phyloP scores from a whole-genome alignment of 2,888 invertebrate species.

The Chrysolina americana region DNA sequence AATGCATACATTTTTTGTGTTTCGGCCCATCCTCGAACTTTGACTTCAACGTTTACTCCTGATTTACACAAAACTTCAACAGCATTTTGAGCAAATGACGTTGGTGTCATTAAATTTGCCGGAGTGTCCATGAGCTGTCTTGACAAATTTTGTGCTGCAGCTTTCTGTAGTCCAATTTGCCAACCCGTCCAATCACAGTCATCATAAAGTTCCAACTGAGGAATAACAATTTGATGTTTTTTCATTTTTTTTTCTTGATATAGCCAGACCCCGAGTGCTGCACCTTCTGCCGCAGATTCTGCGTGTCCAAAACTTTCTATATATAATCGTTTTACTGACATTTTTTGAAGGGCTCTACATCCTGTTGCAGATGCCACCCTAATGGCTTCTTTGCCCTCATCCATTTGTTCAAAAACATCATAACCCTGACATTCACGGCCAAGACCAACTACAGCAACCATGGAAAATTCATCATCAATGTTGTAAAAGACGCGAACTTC shows the following conservation, averaged over 20 bases:
- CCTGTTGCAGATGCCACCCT: conserved; percentile 79
- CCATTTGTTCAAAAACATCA: conserved; percentile 79
- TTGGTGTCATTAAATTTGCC: conserved; percentile 85
- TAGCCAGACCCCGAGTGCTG: conserved; percentile 77
- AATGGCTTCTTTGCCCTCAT: conserved; percentile 83
- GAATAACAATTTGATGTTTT: conserved; percentile 62
- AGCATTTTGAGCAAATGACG: conserved; percentile 81
- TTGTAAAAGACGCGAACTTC: conserved; percentile 77
- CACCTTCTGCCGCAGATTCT: conserved; percentile 86
- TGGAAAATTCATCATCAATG: conserved; percentile 76
- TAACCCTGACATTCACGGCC: conserved; percentile 79
- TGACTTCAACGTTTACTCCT: conserved; percentile 77
- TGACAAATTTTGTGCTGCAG: conserved; percentile 86
- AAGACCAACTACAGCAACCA: conserved; percentile 82
- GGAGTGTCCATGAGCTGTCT: conserved; percentile 85
- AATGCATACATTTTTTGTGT: conserved; percentile 86
- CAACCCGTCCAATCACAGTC: conserved; percentile 80
- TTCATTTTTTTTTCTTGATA: conserved; percentile 78
- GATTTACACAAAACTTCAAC: conserved; percentile 72
- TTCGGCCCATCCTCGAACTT: conserved; percentile 83
- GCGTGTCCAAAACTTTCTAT: conserved; percentile 85
- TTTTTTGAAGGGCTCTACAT: conserved; percentile 72
- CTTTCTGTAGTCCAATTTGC: conserved; percentile 81
- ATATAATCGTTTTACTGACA: conserved; percentile 74
- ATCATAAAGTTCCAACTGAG: conserved; percentile 74